Evolutionary conservation across 1,140 invertebrate genomes (phyloP).

Genomic region (Bombus difficillimus): DNA sequence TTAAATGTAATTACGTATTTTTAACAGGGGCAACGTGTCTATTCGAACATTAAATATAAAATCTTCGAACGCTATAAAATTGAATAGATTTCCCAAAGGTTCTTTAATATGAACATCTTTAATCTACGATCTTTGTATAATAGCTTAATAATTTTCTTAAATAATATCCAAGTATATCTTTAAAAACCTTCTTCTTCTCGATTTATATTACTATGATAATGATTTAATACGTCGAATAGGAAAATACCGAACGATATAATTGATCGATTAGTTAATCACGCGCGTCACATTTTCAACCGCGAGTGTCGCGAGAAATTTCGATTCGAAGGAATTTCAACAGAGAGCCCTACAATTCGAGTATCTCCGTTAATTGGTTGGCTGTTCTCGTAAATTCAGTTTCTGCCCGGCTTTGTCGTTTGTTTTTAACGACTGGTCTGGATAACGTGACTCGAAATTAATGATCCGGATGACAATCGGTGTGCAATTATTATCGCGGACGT

Average conservation of each 20-base stretch:
- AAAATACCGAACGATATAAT: neutral
- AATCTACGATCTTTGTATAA: too few relatives aligned
- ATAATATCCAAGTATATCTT: too few relatives aligned
- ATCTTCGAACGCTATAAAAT: too few relatives aligned
- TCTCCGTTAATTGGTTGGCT: constrained; percentile 9
- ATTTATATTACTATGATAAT: too few relatives aligned
- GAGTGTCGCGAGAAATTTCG: neutral
- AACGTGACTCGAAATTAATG: constrained; percentile 34
- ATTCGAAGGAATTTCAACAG: neutral
- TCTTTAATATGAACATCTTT: too few relatives aligned
- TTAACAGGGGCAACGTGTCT: too few relatives aligned
- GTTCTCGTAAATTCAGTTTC: constrained; percentile 12
- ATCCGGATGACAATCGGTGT: neutral
- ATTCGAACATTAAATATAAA: too few relatives aligned
- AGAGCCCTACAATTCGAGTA: neutral
- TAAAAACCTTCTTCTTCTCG: too few relatives aligned
- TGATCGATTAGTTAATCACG: neutral
- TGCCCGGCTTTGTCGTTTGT: neutral
- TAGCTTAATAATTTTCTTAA: too few relatives aligned
- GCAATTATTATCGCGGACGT: neutral
- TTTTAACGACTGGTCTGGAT: constrained; percentile 2
- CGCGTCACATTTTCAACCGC: too few relatives aligned
- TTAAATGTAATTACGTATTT: too few relatives aligned
- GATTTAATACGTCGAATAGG: neutral
- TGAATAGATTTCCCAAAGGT: too few relatives aligned